Conservation (phyloP, 2,797 vertebrate species). For the Channallabes apus region DNA sequence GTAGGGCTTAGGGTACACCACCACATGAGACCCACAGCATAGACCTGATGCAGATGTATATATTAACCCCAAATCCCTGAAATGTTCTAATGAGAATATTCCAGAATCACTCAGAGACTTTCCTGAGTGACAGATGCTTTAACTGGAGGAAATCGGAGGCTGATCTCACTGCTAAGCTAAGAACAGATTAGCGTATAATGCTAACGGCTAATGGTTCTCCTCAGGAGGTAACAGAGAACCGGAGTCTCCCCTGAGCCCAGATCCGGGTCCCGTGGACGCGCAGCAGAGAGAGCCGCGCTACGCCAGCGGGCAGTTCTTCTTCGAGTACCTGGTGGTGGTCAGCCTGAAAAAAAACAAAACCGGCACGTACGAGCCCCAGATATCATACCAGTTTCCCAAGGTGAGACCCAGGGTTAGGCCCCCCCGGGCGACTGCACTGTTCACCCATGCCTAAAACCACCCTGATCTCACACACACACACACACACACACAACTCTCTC, state of each 20-base stretch:
- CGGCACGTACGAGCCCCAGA: slow-evolving; percentile 82
- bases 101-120: background rate
- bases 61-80: background rate
- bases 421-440: no score
- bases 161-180: no score
- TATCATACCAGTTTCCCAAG: slow-evolving; percentile 96
- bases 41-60: no score
- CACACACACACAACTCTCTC: background rate
- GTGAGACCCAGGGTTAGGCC: slow-evolving; percentile 73
- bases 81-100: background rate
- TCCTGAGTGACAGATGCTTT: no score
- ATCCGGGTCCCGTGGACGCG: slow-evolving; percentile 31
- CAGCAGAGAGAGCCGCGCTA: slow-evolving; percentile 65
- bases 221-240: slow-evolving; percentile 43
- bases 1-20: no score
- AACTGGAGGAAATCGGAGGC: no score
- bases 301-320: slow-evolving; percentile 86
- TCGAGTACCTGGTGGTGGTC: slow-evolving; percentile 94
- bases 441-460: no score
- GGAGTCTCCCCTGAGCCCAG: background rate
- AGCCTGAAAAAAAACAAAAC: slow-evolving; percentile 81
- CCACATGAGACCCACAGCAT: no score
- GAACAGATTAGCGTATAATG: background rate
- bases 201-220: background rate
- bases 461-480: slow-evolving; percentile 2